Conservation (phyloP, 2,113 vertebrate species). For the Mandrillus leucophaeus region DNA sequence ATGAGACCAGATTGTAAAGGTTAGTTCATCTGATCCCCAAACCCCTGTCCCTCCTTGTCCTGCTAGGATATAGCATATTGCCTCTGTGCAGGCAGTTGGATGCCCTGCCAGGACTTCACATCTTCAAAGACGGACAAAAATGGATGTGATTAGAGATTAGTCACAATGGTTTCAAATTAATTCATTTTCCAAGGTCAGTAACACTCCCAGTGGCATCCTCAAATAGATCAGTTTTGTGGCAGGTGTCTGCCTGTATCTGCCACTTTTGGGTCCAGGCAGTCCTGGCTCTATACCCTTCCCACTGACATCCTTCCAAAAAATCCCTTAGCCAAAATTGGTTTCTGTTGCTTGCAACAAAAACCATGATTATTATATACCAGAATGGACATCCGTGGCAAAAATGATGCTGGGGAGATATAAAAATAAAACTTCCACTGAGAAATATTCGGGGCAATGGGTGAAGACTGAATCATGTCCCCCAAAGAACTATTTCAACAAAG, state of each 20-base stretch:
- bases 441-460: constrained; percentile 1
- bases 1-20: neutral
- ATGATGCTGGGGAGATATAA: neutral
- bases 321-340: neutral
- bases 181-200: neutral
- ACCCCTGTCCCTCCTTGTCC: neutral
- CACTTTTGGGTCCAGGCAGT: neutral
- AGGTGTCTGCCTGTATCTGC: neutral
- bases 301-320: neutral
- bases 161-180: neutral
- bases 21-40: neutral
- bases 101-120: neutral
- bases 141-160: neutral
- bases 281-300: neutral
- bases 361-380: neutral
- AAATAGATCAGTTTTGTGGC: neutral
- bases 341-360: constrained; percentile 19
- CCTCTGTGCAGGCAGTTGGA: neutral
- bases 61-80: neutral
- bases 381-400: neutral
- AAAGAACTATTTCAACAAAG: constrained; percentile 7
- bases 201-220: neutral
- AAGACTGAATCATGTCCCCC: neutral
- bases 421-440: constrained; percentile 7
- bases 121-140: neutral